These are phyloP conservation scores for Drosophila sp. DNA, from an alignment of 1,140 invertebrate species.

Conservation along the genomic window DNA sequence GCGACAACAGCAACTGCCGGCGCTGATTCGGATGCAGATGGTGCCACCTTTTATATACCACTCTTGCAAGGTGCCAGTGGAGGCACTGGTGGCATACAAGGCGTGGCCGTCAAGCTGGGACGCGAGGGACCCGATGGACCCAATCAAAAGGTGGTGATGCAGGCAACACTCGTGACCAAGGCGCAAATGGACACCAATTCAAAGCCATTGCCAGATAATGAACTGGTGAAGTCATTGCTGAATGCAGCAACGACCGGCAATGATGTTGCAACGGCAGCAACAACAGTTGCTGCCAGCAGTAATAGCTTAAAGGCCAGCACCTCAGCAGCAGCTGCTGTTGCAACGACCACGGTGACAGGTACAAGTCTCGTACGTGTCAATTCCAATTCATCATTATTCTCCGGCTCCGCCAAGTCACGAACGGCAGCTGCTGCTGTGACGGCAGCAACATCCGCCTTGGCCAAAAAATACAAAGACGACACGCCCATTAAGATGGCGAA, in stretches of 20 bases:
- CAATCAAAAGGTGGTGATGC: conserved; percentile 88
- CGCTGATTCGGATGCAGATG: conserved; percentile 83
- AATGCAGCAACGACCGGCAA: conserved; percentile 62
- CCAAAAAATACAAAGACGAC: conserved; percentile 81
- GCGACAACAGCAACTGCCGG: conserved; percentile 27
- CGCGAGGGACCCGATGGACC: conserved; percentile 87
- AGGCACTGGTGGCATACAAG: conserved; percentile 86
- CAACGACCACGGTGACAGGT: background rate
- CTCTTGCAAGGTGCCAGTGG: conserved; percentile 87
- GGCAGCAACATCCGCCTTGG: conserved; percentile 42
- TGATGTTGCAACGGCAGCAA: conserved; percentile 35
- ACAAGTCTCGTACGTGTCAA: conserved; percentile 67
- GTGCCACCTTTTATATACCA: conserved; percentile 90
- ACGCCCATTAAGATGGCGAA: conserved; percentile 85
- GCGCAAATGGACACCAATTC: conserved; percentile 85
- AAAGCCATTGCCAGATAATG: conserved; percentile 79
- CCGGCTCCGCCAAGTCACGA: conserved; percentile 77
- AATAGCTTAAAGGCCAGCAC: conserved; percentile 84
- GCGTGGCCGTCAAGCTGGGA: conserved; percentile 88
- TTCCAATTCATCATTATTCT: conserved; percentile 78
- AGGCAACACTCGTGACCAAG: conserved; percentile 89
- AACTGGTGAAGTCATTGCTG: conserved; percentile 76
- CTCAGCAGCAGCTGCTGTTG: conserved; percentile 50
- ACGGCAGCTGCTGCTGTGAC: conserved; percentile 55
- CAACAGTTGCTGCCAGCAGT: conserved; percentile 16